These are phyloP conservation scores for Colistium nudipinnis DNA, from an alignment of 2,113 vertebrate species.

Conservation along the genomic window DNA sequence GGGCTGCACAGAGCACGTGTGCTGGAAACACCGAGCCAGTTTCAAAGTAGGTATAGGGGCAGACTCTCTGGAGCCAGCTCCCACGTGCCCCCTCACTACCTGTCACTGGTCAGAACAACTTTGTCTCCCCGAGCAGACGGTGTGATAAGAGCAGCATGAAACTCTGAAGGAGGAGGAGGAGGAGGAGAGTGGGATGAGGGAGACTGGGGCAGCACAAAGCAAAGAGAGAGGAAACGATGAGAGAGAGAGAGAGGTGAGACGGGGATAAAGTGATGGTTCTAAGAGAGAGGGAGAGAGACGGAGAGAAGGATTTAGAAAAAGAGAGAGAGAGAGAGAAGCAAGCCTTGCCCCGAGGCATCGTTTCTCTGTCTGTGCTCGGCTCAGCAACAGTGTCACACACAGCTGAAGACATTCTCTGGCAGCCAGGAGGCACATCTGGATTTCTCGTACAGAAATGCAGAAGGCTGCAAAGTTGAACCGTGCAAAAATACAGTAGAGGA, in stretches of 20 bases:
- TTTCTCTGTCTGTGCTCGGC: constrained; percentile 64
- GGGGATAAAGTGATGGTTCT: constrained; percentile 9
- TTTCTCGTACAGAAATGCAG: constrained; percentile 74
- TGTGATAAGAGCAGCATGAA: constrained; percentile 42
- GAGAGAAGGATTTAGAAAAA: background rate
- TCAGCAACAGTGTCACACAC: constrained; percentile 75
- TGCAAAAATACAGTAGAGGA: constrained; percentile 52
- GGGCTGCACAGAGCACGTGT: constrained; percentile 24
- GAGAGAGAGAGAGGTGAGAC: constrained; percentile 22
- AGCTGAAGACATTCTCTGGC: constrained; percentile 74
- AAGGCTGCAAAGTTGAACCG: constrained; percentile 61
- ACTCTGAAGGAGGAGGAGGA: background rate
- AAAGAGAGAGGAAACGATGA: constrained; percentile 9
- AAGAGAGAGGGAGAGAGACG: constrained; percentile 4
- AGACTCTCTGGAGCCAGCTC: constrained; percentile 79
- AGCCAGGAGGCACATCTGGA: constrained; percentile 78
- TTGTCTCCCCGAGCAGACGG: constrained; percentile 40
- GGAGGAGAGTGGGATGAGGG: background rate
- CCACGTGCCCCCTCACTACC: constrained; percentile 68
- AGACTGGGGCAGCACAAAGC: background rate
- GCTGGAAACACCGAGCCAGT: background rate
- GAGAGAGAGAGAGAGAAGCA: constrained; percentile 36
- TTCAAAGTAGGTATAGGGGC: constrained; percentile 64
- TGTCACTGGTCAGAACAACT: constrained; percentile 65
- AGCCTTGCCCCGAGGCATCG: constrained; percentile 64